A percentile compares a stretch with the other conserved stretches of the same genome.
These are phyloP conservation scores for Heteromormyrus szaboi DNA, from an alignment of 2,797 vertebrate species.

Conservation along the genomic window DNA sequence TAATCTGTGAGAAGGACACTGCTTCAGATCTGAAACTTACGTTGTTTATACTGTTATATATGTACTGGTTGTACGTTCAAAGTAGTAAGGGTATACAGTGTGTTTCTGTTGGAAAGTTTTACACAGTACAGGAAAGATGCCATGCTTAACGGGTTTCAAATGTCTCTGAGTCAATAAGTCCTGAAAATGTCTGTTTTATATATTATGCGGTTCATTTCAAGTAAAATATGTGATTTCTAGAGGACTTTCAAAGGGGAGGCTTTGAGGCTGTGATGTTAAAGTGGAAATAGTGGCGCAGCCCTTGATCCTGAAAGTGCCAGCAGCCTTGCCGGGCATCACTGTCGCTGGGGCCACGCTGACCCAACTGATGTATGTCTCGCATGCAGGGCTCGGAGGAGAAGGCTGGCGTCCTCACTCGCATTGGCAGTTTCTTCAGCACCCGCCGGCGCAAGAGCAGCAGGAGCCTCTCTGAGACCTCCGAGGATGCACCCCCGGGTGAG, in stretches of 20 bases:
- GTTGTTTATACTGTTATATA: background rate
- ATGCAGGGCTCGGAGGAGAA: conserved; percentile 51
- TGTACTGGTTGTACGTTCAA: background rate
- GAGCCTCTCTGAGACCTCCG: conserved; percentile 35
- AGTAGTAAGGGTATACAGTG: background rate
- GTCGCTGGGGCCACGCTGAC: background rate
- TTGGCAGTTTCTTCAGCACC: conserved; percentile 53
- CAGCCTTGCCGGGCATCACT: background rate
- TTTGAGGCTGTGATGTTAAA: background rate
- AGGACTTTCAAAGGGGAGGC: background rate
- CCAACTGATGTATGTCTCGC: background rate
- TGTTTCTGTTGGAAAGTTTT: background rate
- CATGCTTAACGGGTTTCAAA: background rate
- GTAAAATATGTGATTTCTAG: background rate
- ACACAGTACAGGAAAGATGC: background rate
- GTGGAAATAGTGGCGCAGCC: background rate
- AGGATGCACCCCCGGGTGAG: background rate
- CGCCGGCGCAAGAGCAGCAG: conserved; percentile 48
- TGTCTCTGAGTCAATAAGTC: background rate
- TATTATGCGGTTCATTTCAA: background rate
- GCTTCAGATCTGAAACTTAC: background rate
- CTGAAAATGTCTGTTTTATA: background rate
- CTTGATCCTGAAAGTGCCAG: background rate
- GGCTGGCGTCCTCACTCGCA: conserved; percentile 48
- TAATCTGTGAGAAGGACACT: background rate